Conservation (phyloP, 2,113 vertebrate species). For the Vimba vimba region DNA sequence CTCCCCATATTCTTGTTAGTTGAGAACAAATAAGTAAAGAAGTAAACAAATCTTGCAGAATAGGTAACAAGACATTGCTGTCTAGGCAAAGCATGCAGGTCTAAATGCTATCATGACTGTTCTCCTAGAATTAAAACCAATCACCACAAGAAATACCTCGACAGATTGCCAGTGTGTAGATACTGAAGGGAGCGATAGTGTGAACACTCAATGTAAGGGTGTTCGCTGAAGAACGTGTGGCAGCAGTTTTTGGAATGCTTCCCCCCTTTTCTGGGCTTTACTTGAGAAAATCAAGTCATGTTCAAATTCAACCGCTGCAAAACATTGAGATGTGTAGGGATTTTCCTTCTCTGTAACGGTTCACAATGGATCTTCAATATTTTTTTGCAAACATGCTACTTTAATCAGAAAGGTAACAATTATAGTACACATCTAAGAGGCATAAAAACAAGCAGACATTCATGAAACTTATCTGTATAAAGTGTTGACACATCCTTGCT, state of each 20-base stretch:
- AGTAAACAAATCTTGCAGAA: conserved; percentile 39
- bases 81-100: conserved; percentile 91
- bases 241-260: conserved; percentile 95
- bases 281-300: conserved; percentile 96
- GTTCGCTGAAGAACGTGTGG: conserved; percentile 93
- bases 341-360: conserved; percentile 70
- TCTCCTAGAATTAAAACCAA: conserved; percentile 94
- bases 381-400: conserved; percentile 51
- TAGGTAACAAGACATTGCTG: conserved; percentile 59
- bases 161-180: conserved; percentile 94
- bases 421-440: conserved; percentile 25
- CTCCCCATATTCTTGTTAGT: conserved; percentile 46
- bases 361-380: conserved; percentile 55
- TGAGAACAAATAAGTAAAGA: conserved; percentile 69
- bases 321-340: conserved; percentile 93
- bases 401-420: conserved; percentile 48
- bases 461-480: conserved; percentile 14
- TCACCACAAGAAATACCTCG: conserved; percentile 98
- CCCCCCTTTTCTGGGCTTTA: conserved; percentile 89
- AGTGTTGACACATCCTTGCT: conserved; percentile 20
- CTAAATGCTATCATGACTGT: conserved; percentile 86
- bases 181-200: conserved; percentile 90
- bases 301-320: conserved; percentile 97
- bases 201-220: conserved; percentile 89
- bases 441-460: conserved; percentile 45